Evolutionary conservation across 2,888 invertebrate genomes (phyloP).

Genomic region (Zygothrica quintamaculata): DNA sequence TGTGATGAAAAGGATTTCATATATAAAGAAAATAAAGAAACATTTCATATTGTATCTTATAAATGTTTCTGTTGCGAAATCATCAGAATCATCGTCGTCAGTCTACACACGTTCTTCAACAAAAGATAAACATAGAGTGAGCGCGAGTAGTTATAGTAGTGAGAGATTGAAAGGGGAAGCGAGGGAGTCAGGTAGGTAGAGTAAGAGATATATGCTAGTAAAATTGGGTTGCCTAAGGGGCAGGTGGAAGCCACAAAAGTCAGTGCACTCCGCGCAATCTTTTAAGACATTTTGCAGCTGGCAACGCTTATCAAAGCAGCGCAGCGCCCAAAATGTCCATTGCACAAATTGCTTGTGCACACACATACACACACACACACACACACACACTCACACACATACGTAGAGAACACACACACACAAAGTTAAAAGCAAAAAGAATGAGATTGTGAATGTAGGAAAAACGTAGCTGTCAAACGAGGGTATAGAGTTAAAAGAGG

Average conservation of each 20-base stretch:
- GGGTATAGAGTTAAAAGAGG: constrained; percentile 1
- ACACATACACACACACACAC: constrained; percentile 37
- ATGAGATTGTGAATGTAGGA: too few species aligned
- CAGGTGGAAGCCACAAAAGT: constrained; percentile 58
- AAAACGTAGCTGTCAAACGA: too few species aligned
- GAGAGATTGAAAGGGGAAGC: too few species aligned
- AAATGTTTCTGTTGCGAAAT: too few species aligned
- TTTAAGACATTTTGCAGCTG: constrained; percentile 76
- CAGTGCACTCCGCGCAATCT: constrained; percentile 73
- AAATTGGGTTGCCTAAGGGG: constrained; percentile 22
- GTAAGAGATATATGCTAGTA: background rate
- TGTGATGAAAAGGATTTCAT: too few species aligned
- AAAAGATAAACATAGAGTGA: background rate
- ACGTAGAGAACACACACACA: constrained; percentile 15
- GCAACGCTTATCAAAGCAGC: constrained; percentile 69
- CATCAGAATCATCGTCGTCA: too few species aligned
- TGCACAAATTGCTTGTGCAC: constrained; percentile 73
- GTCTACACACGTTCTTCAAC: background rate
- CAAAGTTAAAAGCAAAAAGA: constrained; percentile 1
- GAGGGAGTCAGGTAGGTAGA: background rate
- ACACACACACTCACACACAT: background rate
- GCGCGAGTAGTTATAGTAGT: too few species aligned
- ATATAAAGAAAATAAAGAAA: too few species aligned
- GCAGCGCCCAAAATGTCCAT: constrained; percentile 71
- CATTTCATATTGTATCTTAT: too few species aligned